phyloP scores from a whole-genome alignment of 1,140 invertebrate genomes.

The Chionoecetes opilio region DNA sequence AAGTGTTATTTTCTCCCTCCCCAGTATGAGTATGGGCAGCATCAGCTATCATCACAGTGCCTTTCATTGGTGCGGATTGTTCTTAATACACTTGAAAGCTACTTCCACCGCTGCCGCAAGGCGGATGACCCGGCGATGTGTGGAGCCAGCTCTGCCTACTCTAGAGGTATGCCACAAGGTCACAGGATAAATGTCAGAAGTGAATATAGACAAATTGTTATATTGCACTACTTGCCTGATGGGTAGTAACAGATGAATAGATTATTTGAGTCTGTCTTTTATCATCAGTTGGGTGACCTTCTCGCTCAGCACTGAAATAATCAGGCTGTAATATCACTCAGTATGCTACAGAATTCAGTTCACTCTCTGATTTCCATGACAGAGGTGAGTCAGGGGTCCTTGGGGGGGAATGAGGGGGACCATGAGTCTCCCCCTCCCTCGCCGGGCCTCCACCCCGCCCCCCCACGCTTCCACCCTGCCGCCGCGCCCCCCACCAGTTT shows the following conservation, averaged over 20 bases:
- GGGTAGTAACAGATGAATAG: no score
- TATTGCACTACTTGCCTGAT: no score
- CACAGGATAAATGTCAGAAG: no score
- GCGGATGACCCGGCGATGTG: constrained; percentile 91
- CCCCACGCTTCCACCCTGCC: constrained; percentile 72
- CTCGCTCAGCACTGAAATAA: no score
- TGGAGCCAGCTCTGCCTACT: constrained; percentile 87
- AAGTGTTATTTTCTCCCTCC: constrained; percentile 82
- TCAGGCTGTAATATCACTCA: no score
- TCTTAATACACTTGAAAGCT: constrained; percentile 96
- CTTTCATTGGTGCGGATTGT: constrained; percentile 94
- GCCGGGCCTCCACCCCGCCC: constrained; percentile 84
- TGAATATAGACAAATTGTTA: no score
- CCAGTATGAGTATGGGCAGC: constrained; percentile 95
- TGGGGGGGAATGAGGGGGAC: constrained; percentile 87
- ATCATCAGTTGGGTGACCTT: no score
- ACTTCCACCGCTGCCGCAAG: constrained; percentile 93
- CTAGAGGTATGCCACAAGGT: constrained; percentile 86
- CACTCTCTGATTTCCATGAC: constrained; percentile 71
- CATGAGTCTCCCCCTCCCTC: constrained; percentile 85
- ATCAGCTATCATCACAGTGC: constrained; percentile 91
- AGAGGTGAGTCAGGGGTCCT: constrained; percentile 90
- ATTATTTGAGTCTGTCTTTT: no score
- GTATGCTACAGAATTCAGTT: neutral
- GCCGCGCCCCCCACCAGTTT: constrained; percentile 82